Evolutionary conservation across 1,140 invertebrate species (phyloP), one percentile per base, ranked within the genome.

Genomic region (Drosophila miranda): DNA sequence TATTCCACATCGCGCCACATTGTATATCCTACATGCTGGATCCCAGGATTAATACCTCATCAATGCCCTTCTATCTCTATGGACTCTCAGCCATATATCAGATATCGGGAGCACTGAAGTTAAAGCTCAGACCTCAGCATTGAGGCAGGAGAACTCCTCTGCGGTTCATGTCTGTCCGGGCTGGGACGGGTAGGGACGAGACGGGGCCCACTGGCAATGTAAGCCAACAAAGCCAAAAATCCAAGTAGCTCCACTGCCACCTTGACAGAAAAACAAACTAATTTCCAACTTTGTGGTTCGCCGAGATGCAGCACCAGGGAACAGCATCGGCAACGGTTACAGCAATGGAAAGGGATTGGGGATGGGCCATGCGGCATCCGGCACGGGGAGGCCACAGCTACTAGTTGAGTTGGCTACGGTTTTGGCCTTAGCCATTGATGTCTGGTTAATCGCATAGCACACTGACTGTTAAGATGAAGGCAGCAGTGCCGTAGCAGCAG

Each of bases 251-350:
- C 21, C 62, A 51, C 60, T 46, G 53, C 38, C 68, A 71, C 68
- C 68, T 71, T 71, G 56, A 71, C 66, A 71, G 67, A 71, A 53
- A 70, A 71, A 59, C 68, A 71, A 71, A 71, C 68, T 71, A 71
- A 71, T 71, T 71, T 71, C 67, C 67, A 71, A 71, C 68, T 71
- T 71, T 70, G 68, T 59, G 68, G 68, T 71, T 50, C 56, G 45
- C 62, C 62, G 62, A 51, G 62, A 38, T 38, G 34, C 62, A 64
- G 62, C 62, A 63, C 34, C 19, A 49, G 59, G 62, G 45, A 66
- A 44, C 16, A 19, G 9, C 44, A 46, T 11, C 44, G 45, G 9
- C 44, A 45, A 21, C 13, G 44, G n/a, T 45, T 21, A 11, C 19
- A 46, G 14, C 19, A 3, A 13, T 1, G 54, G 14, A 3, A 3